Base-by-base conservation (phyloP, 1,140 invertebrate genomes). In the Coenobita brevimanus region DNA sequence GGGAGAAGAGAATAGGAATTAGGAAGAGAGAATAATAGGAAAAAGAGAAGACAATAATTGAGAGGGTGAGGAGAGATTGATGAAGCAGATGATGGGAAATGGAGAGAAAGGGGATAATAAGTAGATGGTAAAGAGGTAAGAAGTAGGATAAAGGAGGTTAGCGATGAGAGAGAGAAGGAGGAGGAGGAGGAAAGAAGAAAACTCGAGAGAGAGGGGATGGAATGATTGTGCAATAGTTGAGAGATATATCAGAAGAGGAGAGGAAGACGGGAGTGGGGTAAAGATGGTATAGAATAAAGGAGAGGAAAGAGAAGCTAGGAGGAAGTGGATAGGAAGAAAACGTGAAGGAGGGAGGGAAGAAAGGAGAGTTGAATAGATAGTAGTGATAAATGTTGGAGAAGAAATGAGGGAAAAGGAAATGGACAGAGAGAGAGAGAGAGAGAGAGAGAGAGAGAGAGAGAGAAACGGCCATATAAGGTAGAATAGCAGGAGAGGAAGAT, bases 401-500 rank as follows among this genome's bases (percentile, higher is more conserved):
- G n/a, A 8, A 67, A 24, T 8, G n/a, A 67, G 64, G n/a, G n/a
- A 67, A 8, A 67, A 24, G 8, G 30, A 24, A 24, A 24, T 4
- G 8, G 30, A 67, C 6, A 67, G 64, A 67, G 64, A 67, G 46
- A 71, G 69, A 71, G 69, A 71, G 69, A 73, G 33, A 38, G 69
- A 73, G 69, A 73, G 69, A 38, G 33, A 38, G 69, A 73, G 69
- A 38, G 69, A 73, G 33, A 38, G 69, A 67, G 46, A 71, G 69
- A 30, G 69, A 71, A 30, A 73, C 2, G 15, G 69, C 33, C 24
- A 73, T 50, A 33, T 4, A 3, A 38, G 69, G 38, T 21, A 38
- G 36, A 73, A n/a, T 3, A 41, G 3, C 27, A 41, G 38, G 69
- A 73, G 69, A 38, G 69, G 4, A 33, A 73, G 27, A 17, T 17